These are phyloP conservation scores for Mustelus asterias DNA, from an alignment of 2,113 vertebrate genomes.

Conservation along the genomic window DNA sequence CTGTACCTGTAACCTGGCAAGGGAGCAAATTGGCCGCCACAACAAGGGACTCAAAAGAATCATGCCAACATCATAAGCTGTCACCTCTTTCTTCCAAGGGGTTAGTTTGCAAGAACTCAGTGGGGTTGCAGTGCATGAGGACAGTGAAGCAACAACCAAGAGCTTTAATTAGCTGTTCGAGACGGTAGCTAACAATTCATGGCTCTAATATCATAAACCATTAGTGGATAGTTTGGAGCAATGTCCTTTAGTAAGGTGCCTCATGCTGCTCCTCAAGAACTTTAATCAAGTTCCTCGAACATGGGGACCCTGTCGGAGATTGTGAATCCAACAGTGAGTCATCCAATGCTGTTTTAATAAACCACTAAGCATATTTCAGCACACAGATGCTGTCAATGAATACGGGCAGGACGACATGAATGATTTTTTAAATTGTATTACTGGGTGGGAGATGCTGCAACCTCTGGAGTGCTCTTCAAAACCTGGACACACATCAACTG, in stretches of 20 bases:
- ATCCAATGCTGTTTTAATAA: slow-evolving; percentile 27
- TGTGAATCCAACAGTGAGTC: not conserved
- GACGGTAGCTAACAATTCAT: not conserved
- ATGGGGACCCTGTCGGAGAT: not conserved
- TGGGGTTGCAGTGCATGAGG: not conserved
- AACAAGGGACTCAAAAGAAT: not conserved
- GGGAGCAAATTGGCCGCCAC: not conserved
- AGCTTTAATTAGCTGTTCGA: slow-evolving; percentile 3
- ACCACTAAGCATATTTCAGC: not conserved
- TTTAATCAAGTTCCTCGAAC: not conserved
- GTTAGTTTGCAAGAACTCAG: not conserved
- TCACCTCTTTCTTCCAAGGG: not conserved
- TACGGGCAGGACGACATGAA: not conserved
- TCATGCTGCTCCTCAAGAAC: not conserved
- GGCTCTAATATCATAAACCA: not conserved
- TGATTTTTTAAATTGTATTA: not conserved
- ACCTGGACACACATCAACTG: too few relatives aligned
- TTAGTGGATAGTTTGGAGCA: not conserved
- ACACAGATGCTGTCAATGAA: not conserved
- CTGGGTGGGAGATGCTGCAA: not conserved
- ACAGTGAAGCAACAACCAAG: not conserved
- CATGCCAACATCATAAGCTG: not conserved
- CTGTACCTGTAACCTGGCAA: not conserved
- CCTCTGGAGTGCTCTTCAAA: not conserved
- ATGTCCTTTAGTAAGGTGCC: not conserved